These are phyloP conservation scores for Argyrosomus japonicus DNA, from an alignment of 2,113 vertebrate genomes.

Conservation along the genomic window DNA sequence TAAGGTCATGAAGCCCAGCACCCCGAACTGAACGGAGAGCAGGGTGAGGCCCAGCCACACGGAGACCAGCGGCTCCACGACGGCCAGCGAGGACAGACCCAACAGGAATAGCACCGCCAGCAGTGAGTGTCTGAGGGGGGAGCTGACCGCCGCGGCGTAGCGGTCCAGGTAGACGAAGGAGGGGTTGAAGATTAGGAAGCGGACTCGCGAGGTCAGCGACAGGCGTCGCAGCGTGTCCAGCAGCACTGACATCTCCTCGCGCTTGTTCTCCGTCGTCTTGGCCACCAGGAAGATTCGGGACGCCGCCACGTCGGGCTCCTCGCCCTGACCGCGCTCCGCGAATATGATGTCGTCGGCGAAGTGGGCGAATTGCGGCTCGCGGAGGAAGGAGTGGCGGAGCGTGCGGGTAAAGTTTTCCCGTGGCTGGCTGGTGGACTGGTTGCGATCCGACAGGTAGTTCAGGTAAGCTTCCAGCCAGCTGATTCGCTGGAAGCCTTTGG, in stretches of 20 bases:
- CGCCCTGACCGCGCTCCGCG: conserved; percentile 92
- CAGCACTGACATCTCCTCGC: conserved; percentile 97
- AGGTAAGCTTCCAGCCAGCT: conserved; percentile 99
- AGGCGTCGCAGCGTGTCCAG: conserved; percentile 96
- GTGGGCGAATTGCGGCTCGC: conserved; percentile 91
- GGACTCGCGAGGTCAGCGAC: conserved; percentile 96
- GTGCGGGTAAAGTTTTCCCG: conserved; percentile 95
- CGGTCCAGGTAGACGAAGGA: conserved; percentile 99
- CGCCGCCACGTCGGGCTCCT: conserved; percentile 95
- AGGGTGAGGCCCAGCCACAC: conserved; percentile 96
- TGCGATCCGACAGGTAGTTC: conserved; percentile 93
- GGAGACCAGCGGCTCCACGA: conserved; percentile 95
- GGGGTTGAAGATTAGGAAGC: conserved; percentile 98
- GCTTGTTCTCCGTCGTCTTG: conserved; percentile 98
- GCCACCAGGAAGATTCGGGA: conserved; percentile 97
- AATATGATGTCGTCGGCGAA: conserved; percentile 99
- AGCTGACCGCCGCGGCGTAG: conserved; percentile 97
- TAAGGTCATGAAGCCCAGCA: conserved; percentile 98
- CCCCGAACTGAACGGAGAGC: conserved; percentile 96
- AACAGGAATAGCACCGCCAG: conserved; percentile 97
- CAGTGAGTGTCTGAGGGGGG: conserved; percentile 96
- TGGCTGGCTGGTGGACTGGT: conserved; percentile 91
- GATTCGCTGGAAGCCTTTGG: conserved; percentile 96
- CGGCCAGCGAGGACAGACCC: conserved; percentile 95
- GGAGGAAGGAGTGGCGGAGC: conserved; percentile 93